Percentiles rank a stretch among this genome's conserved stretches.
phyloP scores from a whole-genome alignment of 1,140 invertebrate genomes.

The Palaemon carinicauda region DNA sequence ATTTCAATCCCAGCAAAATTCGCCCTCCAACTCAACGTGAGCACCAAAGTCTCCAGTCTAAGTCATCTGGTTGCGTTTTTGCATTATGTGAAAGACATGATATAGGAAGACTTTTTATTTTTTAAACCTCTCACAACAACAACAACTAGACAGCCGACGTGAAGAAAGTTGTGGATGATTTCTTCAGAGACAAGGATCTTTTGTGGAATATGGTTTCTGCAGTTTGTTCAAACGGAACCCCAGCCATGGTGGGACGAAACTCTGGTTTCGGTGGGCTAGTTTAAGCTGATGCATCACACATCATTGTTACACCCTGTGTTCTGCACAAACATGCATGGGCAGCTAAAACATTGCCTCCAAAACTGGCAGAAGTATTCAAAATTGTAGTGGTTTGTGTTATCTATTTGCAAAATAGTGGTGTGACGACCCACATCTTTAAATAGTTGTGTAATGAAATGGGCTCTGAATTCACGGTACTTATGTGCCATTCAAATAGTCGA shows the following conservation, averaged over 20 bases:
- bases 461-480: conserved; percentile 37
- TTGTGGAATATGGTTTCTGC: too few species aligned
- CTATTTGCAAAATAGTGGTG: conserved; percentile 1
- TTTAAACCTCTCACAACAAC: too few species aligned
- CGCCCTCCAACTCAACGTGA: conserved; percentile 6
- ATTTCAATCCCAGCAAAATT: neutral
- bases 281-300: conserved; percentile 27
- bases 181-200: neutral
- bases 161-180: neutral
- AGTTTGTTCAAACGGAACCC: too few species aligned
- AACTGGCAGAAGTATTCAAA: conserved; percentile 37
- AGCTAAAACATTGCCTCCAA: conserved; percentile 33
- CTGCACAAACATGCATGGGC: conserved; percentile 11
- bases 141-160: too few species aligned
- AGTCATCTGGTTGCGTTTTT: neutral
- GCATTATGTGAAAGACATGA: conserved; percentile 24
- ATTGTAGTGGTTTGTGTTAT: conserved; percentile 15
- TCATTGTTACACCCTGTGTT: neutral
- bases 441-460: conserved; percentile 40
- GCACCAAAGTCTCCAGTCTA: neutral
- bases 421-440: conserved; percentile 20
- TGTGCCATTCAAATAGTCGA: conserved; percentile 33
- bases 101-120: too few species aligned
- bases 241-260: conserved; percentile 40
- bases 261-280: conserved; percentile 33